Base-by-base conservation (phyloP, 1,140 invertebrate species). In the Heliconius congener region DNA sequence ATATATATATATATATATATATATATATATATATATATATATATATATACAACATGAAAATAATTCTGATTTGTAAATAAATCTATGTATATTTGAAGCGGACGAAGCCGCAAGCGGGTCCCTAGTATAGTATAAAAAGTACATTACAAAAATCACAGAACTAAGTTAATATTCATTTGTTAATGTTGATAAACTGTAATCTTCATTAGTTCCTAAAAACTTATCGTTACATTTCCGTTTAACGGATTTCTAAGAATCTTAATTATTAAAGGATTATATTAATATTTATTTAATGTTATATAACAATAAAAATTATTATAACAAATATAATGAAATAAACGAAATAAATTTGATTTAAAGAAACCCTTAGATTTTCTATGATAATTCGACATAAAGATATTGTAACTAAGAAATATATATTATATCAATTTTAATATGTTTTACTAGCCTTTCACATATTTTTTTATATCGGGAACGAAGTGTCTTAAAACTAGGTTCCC, bases 151-250 rank as follows among this genome's bases (percentile, higher is more conserved):
- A 60, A 60, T 60, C 57, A 60, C 27, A 11, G 27, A 27, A 66
- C 13, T 13, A 30, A 30, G 23, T 27, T 66, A 66, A 11, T 11
- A 66, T 16, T 66, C 13, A 66, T n/a, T 23, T 27, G 60, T 30
- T 23, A 66, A 30, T 27, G 27, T 16, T 66, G 60, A 66, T 66
- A 66, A 52, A 66, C 23, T 8, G 60, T 66, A 66, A 66, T 66
- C 27, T 66, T 30, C 60, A 30, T 66, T 66, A 13, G 60, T 66
- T 30, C 13, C 60, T 66, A 66, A 66, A 27, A 66, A 16, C 27
- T 66, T 66, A 66, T 66, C 60, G 27, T 16, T 60, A 9, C n/a
- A 60, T 60, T 27, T 66, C 60, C 60, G 60, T 66, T 66, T 66
- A 66, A 66, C 27, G 13, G 27, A 66, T 27, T 66, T 66, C 60